Conservation (phyloP, 2,888 invertebrate genomes). For the Cepaea hortensis region DNA sequence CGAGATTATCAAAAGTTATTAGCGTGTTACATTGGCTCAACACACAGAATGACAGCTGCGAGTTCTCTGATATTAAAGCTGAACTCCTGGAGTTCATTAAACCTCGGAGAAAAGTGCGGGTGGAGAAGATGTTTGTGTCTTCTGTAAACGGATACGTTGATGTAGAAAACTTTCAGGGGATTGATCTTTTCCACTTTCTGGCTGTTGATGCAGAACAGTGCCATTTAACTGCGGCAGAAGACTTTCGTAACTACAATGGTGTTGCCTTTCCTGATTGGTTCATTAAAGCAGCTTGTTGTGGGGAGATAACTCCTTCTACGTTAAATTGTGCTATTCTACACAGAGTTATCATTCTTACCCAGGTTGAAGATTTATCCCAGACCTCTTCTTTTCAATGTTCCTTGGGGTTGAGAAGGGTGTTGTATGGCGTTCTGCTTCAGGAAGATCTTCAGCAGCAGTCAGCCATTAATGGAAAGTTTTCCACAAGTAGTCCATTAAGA, state of each 20-base stretch:
- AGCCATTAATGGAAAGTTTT: too few species aligned
- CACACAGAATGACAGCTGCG: slow-evolving; percentile 79
- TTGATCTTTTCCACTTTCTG: slow-evolving; percentile 52
- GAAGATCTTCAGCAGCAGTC: slow-evolving; percentile 40
- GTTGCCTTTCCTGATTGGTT: slow-evolving; percentile 82
- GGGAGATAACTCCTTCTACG: slow-evolving; percentile 82
- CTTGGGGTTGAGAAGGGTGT: slow-evolving; percentile 61
- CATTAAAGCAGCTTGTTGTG: slow-evolving; percentile 80
- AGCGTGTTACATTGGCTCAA: slow-evolving; percentile 85
- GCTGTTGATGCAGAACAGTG: slow-evolving; percentile 32
- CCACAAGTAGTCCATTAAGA: too few species aligned
- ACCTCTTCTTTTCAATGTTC: slow-evolving; percentile 67
- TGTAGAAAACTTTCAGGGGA: slow-evolving; percentile 50
- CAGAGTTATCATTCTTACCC: slow-evolving; percentile 65
- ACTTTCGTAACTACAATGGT: slow-evolving; percentile 56
- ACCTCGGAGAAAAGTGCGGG: slow-evolving; percentile 56
- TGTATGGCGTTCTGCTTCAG: slow-evolving; percentile 70
- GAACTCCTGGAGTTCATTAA: slow-evolving; percentile 75
- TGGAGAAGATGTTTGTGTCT: slow-evolving; percentile 60
- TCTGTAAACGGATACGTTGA: slow-evolving; percentile 70
- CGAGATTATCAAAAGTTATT: slow-evolving; percentile 82
- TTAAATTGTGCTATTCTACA: slow-evolving; percentile 77
- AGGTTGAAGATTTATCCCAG: slow-evolving; percentile 47
- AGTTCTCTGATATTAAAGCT: slow-evolving; percentile 83
- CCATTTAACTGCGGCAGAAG: neutral